phyloP scores from a whole-genome alignment of 2,888 invertebrate genomes.

The Drosophila sordidapex region DNA sequence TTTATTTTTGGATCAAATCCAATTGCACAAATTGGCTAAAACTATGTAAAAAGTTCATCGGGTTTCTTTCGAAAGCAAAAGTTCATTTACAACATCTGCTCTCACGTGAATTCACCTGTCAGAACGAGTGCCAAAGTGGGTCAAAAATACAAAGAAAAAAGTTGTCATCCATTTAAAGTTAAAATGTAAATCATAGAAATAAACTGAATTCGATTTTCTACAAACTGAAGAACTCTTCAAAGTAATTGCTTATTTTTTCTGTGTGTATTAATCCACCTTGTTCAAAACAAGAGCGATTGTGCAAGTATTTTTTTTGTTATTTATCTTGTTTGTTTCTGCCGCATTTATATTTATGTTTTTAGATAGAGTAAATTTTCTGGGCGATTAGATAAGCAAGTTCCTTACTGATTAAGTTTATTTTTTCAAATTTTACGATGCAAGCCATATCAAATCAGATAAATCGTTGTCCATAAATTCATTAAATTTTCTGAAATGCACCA shows the following conservation, averaged over 20 bases:
- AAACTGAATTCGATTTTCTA: not conserved
- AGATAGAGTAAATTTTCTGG: conserved; percentile 9
- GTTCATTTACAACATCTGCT: conserved; percentile 37
- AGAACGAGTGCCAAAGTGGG: conserved; percentile 30
- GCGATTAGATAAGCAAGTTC: conserved; percentile 60
- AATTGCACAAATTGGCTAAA: conserved; percentile 52
- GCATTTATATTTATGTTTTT: conserved; percentile 60
- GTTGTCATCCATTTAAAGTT: not conserved
- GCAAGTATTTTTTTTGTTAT: conserved; percentile 13
- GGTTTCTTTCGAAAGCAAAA: conserved; percentile 60
- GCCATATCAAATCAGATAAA: conserved; percentile 14
- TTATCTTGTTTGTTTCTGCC: conserved; percentile 57
- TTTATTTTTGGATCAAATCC: conserved; percentile 67
- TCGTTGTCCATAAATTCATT: not conserved
- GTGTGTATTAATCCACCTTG: conserved; percentile 16
- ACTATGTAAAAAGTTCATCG: conserved; percentile 37
- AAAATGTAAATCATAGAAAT: not conserved
- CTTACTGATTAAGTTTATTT: conserved; percentile 23
- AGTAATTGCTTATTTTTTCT: not conserved
- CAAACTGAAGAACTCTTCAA: not conserved
- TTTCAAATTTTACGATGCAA: conserved; percentile 39
- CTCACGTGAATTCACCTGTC: conserved; percentile 41
- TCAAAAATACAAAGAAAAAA: not conserved
- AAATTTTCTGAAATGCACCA: not conserved
- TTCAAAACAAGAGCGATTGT: conserved; percentile 5